Evolutionary conservation across 2,888 invertebrate genomes (phyloP).

Genomic region (Spilosoma lubricipeda): DNA sequence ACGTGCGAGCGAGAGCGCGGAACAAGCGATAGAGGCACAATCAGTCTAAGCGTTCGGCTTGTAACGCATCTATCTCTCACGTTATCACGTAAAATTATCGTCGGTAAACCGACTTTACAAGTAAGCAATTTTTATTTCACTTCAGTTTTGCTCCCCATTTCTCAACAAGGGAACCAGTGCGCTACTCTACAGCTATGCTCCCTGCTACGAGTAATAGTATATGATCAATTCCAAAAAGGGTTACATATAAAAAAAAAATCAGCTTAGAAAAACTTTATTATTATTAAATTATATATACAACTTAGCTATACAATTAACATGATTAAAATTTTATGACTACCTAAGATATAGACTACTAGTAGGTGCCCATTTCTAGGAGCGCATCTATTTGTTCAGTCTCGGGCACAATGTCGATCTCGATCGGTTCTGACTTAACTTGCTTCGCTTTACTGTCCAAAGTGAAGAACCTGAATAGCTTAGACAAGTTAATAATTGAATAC

Average conservation of each 20-base stretch:
- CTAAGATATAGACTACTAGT: constrained; percentile 52
- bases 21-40: too few relatives aligned
- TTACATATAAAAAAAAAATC: not conserved
- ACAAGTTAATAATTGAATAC: constrained; percentile 89
- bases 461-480: constrained; percentile 84
- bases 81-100: too few relatives aligned
- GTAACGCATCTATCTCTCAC: too few relatives aligned
- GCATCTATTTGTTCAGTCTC: constrained; percentile 83
- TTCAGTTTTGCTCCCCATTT: too few relatives aligned
- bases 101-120: too few relatives aligned
- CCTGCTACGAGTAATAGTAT: not conserved
- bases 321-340: constrained; percentile 35
- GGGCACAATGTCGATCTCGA: constrained; percentile 79
- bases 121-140: too few relatives aligned
- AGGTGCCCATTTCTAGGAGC: constrained; percentile 77
- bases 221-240: not conserved
- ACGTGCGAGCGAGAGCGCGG: too few relatives aligned
- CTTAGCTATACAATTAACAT: constrained; percentile 37
- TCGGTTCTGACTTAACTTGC: constrained; percentile 63
- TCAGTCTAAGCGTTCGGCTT: too few relatives aligned
- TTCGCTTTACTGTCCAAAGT: constrained; percentile 67
- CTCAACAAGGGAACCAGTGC: too few relatives aligned
- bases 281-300: constrained; percentile 40
- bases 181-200: too few relatives aligned
- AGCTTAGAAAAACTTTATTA: constrained; percentile 1